Percentiles rank a stretch among this genome's conserved stretches.
These are phyloP conservation scores for Nannoperca australis DNA, from an alignment of 2,797 vertebrate genomes.

Conservation along the genomic window DNA sequence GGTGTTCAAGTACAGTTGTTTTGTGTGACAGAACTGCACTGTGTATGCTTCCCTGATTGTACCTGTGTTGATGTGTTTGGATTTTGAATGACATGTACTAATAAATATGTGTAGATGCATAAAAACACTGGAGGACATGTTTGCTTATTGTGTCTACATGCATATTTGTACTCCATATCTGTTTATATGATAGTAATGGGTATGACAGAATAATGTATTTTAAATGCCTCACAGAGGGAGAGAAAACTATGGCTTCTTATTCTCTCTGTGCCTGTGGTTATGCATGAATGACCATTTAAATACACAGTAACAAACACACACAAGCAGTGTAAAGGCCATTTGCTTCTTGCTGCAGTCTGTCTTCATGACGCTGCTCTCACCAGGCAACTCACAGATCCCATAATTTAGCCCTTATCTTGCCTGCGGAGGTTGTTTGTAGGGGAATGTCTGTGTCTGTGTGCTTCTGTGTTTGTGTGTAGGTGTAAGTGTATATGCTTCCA, in stretches of 20 bases:
- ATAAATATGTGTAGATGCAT: slow-evolving; percentile 26
- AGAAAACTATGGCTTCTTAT: slow-evolving; percentile 23
- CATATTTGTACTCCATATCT: slow-evolving; percentile 33
- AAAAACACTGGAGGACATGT: slow-evolving; percentile 43
- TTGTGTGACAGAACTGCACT: not conserved
- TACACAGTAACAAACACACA: slow-evolving; percentile 42
- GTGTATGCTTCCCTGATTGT: not conserved
- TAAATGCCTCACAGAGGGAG: slow-evolving; percentile 28
- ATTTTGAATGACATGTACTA: slow-evolving; percentile 26
- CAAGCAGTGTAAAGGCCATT: slow-evolving; percentile 62
- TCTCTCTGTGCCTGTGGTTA: slow-evolving; percentile 32
- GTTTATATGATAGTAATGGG: slow-evolving; percentile 28
- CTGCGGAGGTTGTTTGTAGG: slow-evolving; percentile 73
- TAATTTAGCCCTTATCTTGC: slow-evolving; percentile 75
- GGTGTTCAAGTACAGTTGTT: slow-evolving; percentile 7
- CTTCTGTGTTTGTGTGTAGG: slow-evolving; percentile 13
- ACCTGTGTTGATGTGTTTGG: slow-evolving; percentile 32
- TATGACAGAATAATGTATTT: slow-evolving; percentile 51
- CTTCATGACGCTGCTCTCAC: slow-evolving; percentile 63
- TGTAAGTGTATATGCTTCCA: slow-evolving; percentile 22
- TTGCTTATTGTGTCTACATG: slow-evolving; percentile 41
- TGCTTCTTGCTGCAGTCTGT: slow-evolving; percentile 60
- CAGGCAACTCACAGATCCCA: slow-evolving; percentile 68
- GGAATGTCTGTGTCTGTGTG: slow-evolving; percentile 41
- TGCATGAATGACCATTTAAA: slow-evolving; percentile 56